A percentile compares a stretch with the other conserved stretches of the same genome.
Conservation (phyloP, 1,140 invertebrate species). For the Drosophila tsacasi region DNA sequence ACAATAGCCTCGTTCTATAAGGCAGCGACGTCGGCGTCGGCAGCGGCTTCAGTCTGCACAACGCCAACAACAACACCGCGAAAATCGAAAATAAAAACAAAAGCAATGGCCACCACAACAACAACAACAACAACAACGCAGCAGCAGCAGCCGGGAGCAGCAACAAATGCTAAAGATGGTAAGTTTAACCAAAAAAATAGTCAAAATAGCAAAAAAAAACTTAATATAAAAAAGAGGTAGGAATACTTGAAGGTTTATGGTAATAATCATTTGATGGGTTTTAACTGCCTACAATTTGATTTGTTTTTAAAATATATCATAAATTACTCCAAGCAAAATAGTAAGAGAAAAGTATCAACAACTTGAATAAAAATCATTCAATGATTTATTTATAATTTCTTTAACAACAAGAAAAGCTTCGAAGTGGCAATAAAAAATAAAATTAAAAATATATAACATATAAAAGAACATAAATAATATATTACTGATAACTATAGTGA, state of each 20-base stretch:
- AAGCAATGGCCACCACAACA: slow-evolving; percentile 68
- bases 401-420: too few relatives aligned
- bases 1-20: slow-evolving; percentile 64
- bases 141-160: slow-evolving; percentile 27
- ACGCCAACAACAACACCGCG: slow-evolving; percentile 52
- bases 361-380: background rate
- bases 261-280: background rate
- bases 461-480: too few relatives aligned
- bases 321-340: background rate
- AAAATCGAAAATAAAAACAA: slow-evolving; percentile 30
- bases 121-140: slow-evolving; percentile 40
- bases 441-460: background rate
- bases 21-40: slow-evolving; percentile 58
- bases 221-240: slow-evolving; percentile 1
- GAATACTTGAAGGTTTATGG: background rate
- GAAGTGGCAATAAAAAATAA: too few relatives aligned
- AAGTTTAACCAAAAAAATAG: slow-evolving; percentile 28
- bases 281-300: background rate
- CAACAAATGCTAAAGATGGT: slow-evolving; percentile 79
- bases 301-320: background rate
- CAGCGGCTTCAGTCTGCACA: slow-evolving; percentile 65
- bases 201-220: background rate
- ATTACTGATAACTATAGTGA: too few relatives aligned
- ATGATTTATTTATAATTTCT: too few relatives aligned
- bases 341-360: background rate